Evolutionary conservation across 2,113 vertebrate genomes (phyloP).

Genomic region (Carettochelys insculpta): DNA sequence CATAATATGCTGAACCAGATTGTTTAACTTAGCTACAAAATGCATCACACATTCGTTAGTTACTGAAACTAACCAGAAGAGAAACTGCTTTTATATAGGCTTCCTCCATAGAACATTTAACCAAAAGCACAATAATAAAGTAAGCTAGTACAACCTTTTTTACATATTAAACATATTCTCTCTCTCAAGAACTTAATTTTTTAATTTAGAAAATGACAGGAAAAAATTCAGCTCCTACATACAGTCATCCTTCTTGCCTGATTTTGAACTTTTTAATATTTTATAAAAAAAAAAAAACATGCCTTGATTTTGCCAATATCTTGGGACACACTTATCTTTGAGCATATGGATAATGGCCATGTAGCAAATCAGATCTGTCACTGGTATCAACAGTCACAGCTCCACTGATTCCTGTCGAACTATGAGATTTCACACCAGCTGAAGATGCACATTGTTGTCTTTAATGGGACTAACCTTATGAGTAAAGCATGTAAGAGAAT

Average conservation of each 20-base stretch:
- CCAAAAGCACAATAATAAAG: not conserved
- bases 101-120: not conserved
- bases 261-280: constrained; percentile 18
- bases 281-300: constrained; percentile 28
- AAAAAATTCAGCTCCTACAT: not conserved
- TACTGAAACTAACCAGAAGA: not conserved
- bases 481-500: no score
- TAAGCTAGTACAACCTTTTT: not conserved
- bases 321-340: not conserved
- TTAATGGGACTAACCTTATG: no score
- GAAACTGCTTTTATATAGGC: not conserved
- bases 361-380: not conserved
- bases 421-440: not conserved
- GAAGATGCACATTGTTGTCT: not conserved
- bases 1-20: not conserved
- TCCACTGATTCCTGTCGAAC: not conserved
- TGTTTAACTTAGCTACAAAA: not conserved
- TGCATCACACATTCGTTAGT: not conserved
- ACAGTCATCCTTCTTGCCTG: not conserved
- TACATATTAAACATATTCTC: not conserved
- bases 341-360: not conserved
- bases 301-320: not conserved
- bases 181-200: not conserved
- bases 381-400: accelerated
- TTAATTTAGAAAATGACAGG: not conserved